Evolutionary conservation across 2,797 vertebrate genomes (phyloP), one percentile per base, ranked within the genome.

Genomic region (Oreochromis mossambicus): DNA sequence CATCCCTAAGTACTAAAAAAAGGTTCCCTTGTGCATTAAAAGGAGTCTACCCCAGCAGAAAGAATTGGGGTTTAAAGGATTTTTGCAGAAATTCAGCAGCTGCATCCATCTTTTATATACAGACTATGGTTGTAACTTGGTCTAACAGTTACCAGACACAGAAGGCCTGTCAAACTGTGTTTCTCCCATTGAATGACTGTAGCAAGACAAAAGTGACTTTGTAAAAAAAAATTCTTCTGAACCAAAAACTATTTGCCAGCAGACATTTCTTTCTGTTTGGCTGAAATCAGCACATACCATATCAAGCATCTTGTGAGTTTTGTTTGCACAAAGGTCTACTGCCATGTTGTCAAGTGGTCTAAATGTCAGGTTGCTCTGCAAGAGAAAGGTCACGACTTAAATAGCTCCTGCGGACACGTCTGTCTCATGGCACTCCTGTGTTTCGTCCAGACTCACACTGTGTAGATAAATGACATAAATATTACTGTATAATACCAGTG

Each of bases 331-430:
- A 77, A 54, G 54, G 48, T 86, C 63, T 2, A 7, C 76, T 83
- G 68, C 73, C 29, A 9, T 56, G 52, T 54, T 56, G 41, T 83
- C 76, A 70, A 73, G 38, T 77, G 48, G 46, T 77, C 34, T 73
- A 54, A 86, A 87, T 84, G 83, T 82, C 66, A 86, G 29, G 63
- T 78, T 36, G 24, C 32, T 46, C 50, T 81, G 24, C 50, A 68
- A 36, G 34, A 79, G 24, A 86, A 83, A 88, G 66, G 86, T 84
- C 87, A 79, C 13, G 58, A 21, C 70, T 34, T 63, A 50, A 81
- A 78, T 36, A 63, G 41, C 38, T 26, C 19, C 68, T 19, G 41
- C 34, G 66, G 17, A 77, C 50, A 51, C 17, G 14, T 58, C 61
- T 63, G 54, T 77, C 50, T 29, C 51, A 80, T 17, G 55, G 21